A percentile compares a stretch with the other conserved stretches of the same genome.
Evolutionary conservation across 2,113 vertebrate species (phyloP).

Genomic region (Diadophis punctatus): DNA sequence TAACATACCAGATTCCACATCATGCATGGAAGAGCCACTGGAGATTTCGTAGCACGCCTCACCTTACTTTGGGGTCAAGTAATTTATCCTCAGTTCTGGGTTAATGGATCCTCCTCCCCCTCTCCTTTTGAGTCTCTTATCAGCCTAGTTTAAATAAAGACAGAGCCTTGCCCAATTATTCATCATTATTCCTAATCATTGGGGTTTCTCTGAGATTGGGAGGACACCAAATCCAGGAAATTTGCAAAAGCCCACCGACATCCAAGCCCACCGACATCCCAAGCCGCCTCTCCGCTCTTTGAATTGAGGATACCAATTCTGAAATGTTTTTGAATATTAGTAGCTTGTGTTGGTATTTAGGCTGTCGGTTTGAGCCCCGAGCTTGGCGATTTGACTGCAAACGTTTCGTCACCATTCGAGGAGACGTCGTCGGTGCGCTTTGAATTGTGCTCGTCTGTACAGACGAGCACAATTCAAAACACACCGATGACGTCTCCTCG

Average conservation of each 20-base stretch:
- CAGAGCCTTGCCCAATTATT: not conserved
- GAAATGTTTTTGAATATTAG: too few relatives aligned
- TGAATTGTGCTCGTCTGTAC: too few relatives aligned
- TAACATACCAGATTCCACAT: not conserved
- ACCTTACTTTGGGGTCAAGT: not conserved
- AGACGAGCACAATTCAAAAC: too few relatives aligned
- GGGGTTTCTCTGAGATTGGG: not conserved
- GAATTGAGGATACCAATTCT: not conserved
- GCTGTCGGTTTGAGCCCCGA: too few relatives aligned
- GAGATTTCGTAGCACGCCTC: not conserved
- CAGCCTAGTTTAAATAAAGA: not conserved
- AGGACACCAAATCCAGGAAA: not conserved
- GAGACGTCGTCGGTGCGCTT: too few relatives aligned
- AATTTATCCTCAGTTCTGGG: not conserved
- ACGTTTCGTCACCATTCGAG: too few relatives aligned
- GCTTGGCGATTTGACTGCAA: too few relatives aligned
- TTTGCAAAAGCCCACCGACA: not conserved
- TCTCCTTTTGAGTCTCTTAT: not conserved
- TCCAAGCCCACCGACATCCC: not conserved
- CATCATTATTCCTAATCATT: not conserved
- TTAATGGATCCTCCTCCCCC: too few relatives aligned
- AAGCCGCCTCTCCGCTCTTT: not conserved
- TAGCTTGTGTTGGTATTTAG: too few relatives aligned
- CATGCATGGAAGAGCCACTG: too few relatives aligned
- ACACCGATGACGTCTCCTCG: too few relatives aligned